A percentile compares a stretch with the other conserved stretches of the same genome.
These are phyloP conservation scores for Rugalucina vietnamica DNA, from an alignment of 2,888 invertebrate genomes.

Conservation along the genomic window DNA sequence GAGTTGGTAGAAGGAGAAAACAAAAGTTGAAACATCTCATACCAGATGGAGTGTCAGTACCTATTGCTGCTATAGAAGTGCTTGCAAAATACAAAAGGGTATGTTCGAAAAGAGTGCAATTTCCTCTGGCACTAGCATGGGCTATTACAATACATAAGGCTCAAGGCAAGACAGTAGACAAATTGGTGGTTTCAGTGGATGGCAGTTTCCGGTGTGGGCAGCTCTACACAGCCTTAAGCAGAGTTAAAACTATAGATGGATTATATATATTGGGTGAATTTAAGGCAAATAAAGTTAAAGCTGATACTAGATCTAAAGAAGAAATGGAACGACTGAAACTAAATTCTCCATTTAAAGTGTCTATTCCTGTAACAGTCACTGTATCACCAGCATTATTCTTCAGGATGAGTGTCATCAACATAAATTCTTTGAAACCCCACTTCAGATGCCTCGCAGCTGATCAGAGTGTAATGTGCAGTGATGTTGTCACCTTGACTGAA, in stretches of 20 bases:
- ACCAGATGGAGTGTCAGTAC: background rate
- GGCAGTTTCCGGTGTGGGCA: slow-evolving; percentile 25
- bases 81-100: background rate
- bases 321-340: background rate
- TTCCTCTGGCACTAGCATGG: slow-evolving; percentile 34
- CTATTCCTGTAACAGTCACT: background rate
- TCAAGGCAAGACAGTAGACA: slow-evolving; percentile 31
- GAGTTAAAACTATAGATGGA: slow-evolving; percentile 23
- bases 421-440: background rate
- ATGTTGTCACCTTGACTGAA: background rate
- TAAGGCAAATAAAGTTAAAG: background rate
- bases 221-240: slow-evolving; percentile 31
- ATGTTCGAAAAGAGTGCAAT: background rate
- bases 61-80: background rate
- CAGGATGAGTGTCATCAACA: background rate
- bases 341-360: background rate
- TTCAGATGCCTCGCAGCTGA: background rate
- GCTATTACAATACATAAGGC: slow-evolving; percentile 36
- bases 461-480: background rate
- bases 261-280: slow-evolving; percentile 18
- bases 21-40: background rate
- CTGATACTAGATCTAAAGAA: background rate
- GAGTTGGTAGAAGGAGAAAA: background rate
- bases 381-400: background rate
- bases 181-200: slow-evolving; percentile 24